Evolutionary conservation across 2,113 vertebrate species (phyloP), one percentile per base, ranked within the genome.

Genomic region (Panthera uncia): DNA sequence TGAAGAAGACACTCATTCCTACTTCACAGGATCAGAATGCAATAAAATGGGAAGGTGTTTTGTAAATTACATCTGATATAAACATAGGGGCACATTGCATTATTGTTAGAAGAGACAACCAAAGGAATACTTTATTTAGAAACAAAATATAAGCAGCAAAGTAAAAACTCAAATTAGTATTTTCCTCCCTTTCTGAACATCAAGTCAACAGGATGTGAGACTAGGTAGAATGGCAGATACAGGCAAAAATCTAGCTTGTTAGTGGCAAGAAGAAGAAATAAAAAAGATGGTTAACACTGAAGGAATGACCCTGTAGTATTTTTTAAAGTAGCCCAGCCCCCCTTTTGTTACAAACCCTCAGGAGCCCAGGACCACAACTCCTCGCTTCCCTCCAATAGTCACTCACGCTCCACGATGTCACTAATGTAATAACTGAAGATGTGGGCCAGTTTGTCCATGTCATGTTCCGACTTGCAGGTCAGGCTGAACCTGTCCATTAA

Each of bases 381-480:
- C 68, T 19, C 41, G 4, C 0, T 85, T 48, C 74, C 63, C 69
- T 25, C 1, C 18, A 76, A 27, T 0, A 4, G 23, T 29, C 96
- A 92, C 98, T 96, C 95, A 96, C 86, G 93, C 96, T 96, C 82
- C 92, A 96, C 88, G 63, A 95, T 93, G 91, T 91, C 93, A 86
- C 88, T 96, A 76, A 11, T 50, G 69, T 66, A 92, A 38, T 66
- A 92, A 57, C 82, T 92, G 89, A 92, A 91, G 87, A 93, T 89
- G 61, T 68, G 86, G 82, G 71, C 85, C 79, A 91, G 66, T 74
- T 80, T 95, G 78, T 95, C 94, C 65, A 89, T 73, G 36, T 85
- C 93, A 78, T 50, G 45, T 33, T 97, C 93, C 33, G 93, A 88
- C 33, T 79, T 86, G 84, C 92, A 96, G 61, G 90, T 31, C 48